These are phyloP conservation scores for Aix galericulata DNA, from an alignment of 2,113 vertebrate species.

Conservation along the genomic window DNA sequence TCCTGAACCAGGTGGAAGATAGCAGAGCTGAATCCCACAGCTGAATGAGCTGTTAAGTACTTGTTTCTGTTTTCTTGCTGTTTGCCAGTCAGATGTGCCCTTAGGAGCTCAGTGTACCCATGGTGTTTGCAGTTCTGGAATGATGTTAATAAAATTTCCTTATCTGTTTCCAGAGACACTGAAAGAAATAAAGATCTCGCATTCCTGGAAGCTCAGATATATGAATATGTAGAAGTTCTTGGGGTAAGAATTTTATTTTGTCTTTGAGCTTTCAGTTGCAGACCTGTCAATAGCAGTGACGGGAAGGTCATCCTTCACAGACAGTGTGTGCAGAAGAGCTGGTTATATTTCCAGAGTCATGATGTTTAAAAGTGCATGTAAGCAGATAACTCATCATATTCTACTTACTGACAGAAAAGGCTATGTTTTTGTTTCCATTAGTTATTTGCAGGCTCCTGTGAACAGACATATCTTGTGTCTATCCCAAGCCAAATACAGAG, in stretches of 20 bases:
- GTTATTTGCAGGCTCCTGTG: neutral
- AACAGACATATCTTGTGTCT: neutral
- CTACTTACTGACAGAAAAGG: too few relatives aligned
- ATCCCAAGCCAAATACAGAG: too few relatives aligned
- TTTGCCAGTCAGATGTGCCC: neutral
- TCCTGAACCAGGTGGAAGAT: neutral
- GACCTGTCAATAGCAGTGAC: neutral
- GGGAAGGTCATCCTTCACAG: neutral
- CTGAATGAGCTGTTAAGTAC: neutral
- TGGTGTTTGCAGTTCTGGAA: neutral
- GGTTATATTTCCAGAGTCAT: neutral
- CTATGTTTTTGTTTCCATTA: neutral
- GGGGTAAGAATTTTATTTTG: conserved; percentile 83
- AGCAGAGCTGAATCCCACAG: neutral
- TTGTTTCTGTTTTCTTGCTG: neutral
- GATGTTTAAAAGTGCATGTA: neutral
- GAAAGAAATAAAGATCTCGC: conserved; percentile 96
- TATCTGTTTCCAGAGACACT: conserved; percentile 85
- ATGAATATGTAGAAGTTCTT: conserved; percentile 95
- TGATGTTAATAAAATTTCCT: neutral
- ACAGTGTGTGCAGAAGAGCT: neutral
- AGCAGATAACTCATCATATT: neutral
- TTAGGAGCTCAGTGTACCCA: neutral
- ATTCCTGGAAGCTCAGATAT: conserved; percentile 96
- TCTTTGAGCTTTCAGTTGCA: neutral